Evolutionary conservation across 2,113 vertebrate genomes (phyloP).

Genomic region (Myotis yumanensis): DNA sequence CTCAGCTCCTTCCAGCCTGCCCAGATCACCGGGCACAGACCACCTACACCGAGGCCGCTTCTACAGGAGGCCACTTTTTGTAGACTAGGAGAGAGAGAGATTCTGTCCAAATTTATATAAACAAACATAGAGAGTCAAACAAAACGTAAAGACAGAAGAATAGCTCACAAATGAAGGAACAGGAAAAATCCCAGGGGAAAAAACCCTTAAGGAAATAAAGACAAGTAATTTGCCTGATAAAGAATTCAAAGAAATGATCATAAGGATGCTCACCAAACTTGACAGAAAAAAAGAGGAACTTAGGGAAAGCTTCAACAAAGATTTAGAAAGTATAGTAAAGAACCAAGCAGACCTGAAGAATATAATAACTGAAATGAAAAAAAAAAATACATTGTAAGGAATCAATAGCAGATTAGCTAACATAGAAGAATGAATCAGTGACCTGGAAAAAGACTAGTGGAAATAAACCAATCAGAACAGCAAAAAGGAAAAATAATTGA

Average conservation of each 20-base stretch:
- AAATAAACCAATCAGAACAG: background rate
- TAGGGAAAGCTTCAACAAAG: background rate
- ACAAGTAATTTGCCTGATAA: background rate
- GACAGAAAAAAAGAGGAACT: background rate
- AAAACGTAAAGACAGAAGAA: background rate
- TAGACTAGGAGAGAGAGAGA: background rate
- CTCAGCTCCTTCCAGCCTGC: no score
- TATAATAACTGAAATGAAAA: background rate
- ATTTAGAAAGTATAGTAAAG: background rate
- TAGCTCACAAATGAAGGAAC: background rate
- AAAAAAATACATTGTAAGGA: background rate
- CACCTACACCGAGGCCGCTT: background rate
- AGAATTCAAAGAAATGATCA: background rate
- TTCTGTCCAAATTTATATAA: background rate
- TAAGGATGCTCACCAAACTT: background rate
- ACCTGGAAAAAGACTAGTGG: background rate
- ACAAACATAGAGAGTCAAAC: background rate
- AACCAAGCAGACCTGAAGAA: background rate
- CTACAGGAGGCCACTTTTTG: background rate
- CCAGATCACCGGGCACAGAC: background rate
- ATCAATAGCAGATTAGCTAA: background rate
- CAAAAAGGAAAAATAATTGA: background rate
- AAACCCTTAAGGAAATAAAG: background rate
- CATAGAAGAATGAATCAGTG: background rate
- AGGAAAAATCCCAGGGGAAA: background rate